A percentile compares a stretch with the other conserved stretches of the same genome.
These are phyloP conservation scores for Limnephilus lunatus DNA, from an alignment of 2,888 invertebrate genomes.

Conservation along the genomic window DNA sequence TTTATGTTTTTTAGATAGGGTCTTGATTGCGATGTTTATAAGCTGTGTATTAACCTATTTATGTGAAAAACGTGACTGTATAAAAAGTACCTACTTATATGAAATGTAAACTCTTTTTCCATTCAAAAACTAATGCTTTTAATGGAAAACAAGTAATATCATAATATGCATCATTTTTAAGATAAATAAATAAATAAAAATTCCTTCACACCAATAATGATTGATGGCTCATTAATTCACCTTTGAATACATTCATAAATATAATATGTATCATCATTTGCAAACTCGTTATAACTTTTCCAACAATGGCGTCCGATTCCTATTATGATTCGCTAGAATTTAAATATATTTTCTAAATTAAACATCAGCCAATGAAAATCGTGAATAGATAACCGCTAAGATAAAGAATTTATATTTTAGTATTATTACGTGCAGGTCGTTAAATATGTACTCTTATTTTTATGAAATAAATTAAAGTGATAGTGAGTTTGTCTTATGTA, in stretches of 20 bases:
- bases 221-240: not conserved
- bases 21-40: too few species aligned
- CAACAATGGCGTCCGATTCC: not conserved
- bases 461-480: slow-evolving; percentile 16
- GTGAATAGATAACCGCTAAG: slow-evolving; percentile 19
- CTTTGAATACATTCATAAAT: not conserved
- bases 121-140: too few species aligned
- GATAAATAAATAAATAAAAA: too few species aligned
- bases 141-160: too few species aligned
- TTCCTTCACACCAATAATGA: not conserved
- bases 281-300: not conserved
- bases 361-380: slow-evolving; percentile 8
- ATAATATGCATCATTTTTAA: too few species aligned
- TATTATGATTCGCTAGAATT: not conserved
- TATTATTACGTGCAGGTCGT: not conserved
- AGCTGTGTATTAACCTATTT: too few species aligned
- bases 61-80: too few species aligned
- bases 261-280: not conserved
- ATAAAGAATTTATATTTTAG: not conserved
- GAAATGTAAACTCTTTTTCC: too few species aligned
- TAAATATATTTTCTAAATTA: not conserved
- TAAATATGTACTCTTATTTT: not conserved
- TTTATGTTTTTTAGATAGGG: too few species aligned
- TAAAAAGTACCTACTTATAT: too few species aligned
- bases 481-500: not conserved